Percentiles rank a stretch among this genome's conserved stretches.
These are phyloP conservation scores for Drosophila murphyi DNA, from an alignment of 1,140 invertebrate species.

Conservation along the genomic window DNA sequence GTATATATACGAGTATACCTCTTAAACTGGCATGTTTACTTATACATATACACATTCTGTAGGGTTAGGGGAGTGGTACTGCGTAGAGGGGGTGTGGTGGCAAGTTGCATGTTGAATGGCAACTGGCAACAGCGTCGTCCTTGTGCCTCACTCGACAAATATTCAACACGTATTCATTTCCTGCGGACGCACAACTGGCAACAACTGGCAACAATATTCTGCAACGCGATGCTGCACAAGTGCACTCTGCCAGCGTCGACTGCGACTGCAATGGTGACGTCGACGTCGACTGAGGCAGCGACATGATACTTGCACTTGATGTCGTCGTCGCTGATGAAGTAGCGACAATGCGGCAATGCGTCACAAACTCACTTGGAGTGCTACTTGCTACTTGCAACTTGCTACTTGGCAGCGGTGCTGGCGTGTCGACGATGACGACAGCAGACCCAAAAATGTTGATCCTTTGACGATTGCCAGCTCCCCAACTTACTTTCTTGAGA, in stretches of 20 bases:
- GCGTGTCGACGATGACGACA: conserved; percentile 48
- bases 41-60: conserved; percentile 40
- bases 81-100: background rate
- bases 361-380: conserved; percentile 81
- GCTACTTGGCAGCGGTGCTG: conserved; percentile 68
- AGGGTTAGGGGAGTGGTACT: conserved; percentile 13
- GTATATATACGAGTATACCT: conserved; percentile 28
- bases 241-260: conserved; percentile 44
- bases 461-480: conserved; percentile 73
- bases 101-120: background rate
- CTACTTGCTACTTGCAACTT: conserved; percentile 31
- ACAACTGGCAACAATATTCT: conserved; percentile 73
- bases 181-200: conserved; percentile 78
- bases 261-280: conserved; percentile 8
- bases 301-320: conserved; percentile 81
- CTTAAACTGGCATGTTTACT: conserved; percentile 37
- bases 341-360: conserved; percentile 82
- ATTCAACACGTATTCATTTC: conserved; percentile 83
- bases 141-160: conserved; percentile 82
- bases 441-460: conserved; percentile 62
- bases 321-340: conserved; percentile 74
- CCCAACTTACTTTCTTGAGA: too few species aligned
- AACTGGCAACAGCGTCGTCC: conserved; percentile 52
- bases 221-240: conserved; percentile 64
- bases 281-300: conserved; percentile 26